These are phyloP conservation scores for Galerucella nymphaeae DNA, from an alignment of 2,888 invertebrate species.

Conservation along the genomic window DNA sequence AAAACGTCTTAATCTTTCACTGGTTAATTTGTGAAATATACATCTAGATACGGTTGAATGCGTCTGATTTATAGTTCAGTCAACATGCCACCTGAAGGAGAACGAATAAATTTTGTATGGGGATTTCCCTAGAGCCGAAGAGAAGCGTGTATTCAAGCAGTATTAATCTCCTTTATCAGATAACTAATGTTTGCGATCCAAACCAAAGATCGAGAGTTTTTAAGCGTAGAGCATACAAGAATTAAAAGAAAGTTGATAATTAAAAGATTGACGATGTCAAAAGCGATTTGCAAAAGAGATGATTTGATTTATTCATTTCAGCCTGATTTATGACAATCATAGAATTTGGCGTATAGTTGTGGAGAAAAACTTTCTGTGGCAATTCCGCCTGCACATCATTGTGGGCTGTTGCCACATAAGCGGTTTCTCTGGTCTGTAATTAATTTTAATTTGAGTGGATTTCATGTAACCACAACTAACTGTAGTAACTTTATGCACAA, in stretches of 20 bases:
- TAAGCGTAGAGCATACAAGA: neutral
- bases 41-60: conserved; percentile 21
- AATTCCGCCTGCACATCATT: neutral
- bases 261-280: no score
- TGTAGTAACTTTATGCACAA: neutral
- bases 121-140: conserved; percentile 16
- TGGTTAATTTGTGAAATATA: no score
- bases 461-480: neutral
- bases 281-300: no score
- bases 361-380: no score
- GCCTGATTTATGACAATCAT: no score
- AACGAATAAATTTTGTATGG: conserved; percentile 35
- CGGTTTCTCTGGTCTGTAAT: conserved; percentile 7
- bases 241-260: neutral
- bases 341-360: no score
- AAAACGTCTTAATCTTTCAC: no score
- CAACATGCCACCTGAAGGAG: conserved; percentile 24
- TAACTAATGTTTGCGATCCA: conserved; percentile 32
- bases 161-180: conserved; percentile 28
- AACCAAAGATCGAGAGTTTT: conserved; percentile 7
- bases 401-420: neutral
- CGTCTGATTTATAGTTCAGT: conserved; percentile 29
- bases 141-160: conserved; percentile 29
- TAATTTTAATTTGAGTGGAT: conserved; percentile 12
- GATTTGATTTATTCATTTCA: no score